phyloP scores from a whole-genome alignment of 1,140 invertebrate genomes.

The Megalonaias nervosa region DNA sequence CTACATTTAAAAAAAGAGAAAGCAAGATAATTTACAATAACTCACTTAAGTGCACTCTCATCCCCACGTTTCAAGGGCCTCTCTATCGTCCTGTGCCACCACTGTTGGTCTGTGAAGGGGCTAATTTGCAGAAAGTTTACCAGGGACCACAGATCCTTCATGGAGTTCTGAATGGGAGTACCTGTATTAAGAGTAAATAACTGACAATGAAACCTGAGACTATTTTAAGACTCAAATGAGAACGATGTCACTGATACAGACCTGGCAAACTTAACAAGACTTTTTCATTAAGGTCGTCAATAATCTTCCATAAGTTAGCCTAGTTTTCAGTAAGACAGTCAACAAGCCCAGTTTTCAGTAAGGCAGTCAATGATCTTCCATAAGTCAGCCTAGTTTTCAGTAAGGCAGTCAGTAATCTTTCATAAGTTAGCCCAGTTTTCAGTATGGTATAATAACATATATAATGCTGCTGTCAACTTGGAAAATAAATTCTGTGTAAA shows the following conservation, averaged over 20 bases:
- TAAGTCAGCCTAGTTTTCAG: not conserved
- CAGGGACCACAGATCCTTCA: conserved; percentile 88
- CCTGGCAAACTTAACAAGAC: no score
- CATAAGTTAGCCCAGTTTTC: not conserved
- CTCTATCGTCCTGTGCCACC: conserved; percentile 80
- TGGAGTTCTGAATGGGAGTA: conserved; percentile 94
- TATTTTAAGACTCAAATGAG: not conserved
- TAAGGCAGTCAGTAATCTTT: not conserved
- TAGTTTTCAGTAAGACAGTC: not conserved
- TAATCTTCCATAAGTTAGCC: not conserved
- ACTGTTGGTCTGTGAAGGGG: conserved; percentile 76
- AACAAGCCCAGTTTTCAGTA: no score
- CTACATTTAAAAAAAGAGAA: no score
- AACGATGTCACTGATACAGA: not conserved
- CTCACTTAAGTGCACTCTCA: conserved; percentile 50
- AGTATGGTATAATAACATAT: not conserved
- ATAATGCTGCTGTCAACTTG: no score
- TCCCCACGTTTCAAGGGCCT: conserved; percentile 52
- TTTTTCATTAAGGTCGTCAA: no score
- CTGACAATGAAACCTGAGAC: not conserved
- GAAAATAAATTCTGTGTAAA: not conserved
- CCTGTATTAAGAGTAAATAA: conserved; percentile 72
- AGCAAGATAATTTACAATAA: not conserved
- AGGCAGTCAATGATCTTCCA: not conserved
- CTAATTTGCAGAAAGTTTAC: conserved; percentile 85